Evolutionary conservation across 2,797 vertebrate species (phyloP).

Genomic region (Leucoraja ocellata): DNA sequence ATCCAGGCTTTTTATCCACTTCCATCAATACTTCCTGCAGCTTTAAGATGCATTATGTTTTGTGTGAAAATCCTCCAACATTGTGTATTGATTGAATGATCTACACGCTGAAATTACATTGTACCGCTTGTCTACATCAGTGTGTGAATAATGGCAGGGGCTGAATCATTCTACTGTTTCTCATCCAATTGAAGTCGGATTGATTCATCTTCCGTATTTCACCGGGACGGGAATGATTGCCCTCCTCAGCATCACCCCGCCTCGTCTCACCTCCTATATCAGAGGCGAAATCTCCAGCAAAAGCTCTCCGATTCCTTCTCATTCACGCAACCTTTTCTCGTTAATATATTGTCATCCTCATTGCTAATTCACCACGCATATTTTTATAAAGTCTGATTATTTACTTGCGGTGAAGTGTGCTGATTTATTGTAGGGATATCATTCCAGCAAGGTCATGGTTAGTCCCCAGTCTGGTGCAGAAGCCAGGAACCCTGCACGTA

Average conservation of each 20-base stretch:
- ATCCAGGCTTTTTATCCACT: too few species aligned
- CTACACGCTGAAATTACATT: slow-evolving; percentile 2
- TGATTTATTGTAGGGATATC: not conserved
- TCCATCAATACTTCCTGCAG: not conserved
- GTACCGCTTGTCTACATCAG: slow-evolving; percentile 13
- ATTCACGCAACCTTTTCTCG: not conserved
- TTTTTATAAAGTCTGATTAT: not conserved
- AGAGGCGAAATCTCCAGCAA: not conserved
- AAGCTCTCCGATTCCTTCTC: not conserved
- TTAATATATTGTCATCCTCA: not conserved
- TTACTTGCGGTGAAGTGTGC: not conserved
- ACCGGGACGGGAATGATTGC: not conserved
- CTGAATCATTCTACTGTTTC: slow-evolving; percentile 6
- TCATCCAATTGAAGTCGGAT: slow-evolving; percentile 5
- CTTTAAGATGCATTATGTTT: not conserved
- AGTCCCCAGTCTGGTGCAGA: not conserved
- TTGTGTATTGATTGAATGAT: slow-evolving; percentile 9
- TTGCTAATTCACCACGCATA: not conserved
- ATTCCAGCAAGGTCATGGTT: not conserved
- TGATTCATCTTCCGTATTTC: slow-evolving; percentile 2
- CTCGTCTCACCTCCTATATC: not conserved
- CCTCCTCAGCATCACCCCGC: not conserved
- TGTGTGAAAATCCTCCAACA: not conserved
- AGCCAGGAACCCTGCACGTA: too few species aligned
- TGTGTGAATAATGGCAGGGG: not conserved